Base-by-base conservation (phyloP, 2,113 vertebrate genomes). In the Sebastes fasciatus region DNA sequence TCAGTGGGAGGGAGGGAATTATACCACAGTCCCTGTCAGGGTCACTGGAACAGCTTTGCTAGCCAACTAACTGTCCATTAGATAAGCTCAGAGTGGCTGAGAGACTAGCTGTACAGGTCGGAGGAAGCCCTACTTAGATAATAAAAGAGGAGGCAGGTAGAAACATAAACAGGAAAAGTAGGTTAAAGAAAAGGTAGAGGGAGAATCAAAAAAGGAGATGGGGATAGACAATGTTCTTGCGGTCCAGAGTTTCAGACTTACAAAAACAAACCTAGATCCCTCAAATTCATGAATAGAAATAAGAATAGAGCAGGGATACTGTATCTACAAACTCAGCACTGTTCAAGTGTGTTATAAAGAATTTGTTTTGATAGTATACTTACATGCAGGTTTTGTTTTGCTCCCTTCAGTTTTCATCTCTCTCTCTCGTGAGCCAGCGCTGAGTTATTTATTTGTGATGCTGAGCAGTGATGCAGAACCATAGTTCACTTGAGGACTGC, bases 11-110 rank as follows among this genome's bases (percentile, higher is more conserved):
- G 45, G 6, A 74, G 68, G 65, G 79, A 79, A 74, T 80, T 80
- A 26, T 68, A 82, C 51, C 52, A 62, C 49, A 63, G 64, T 71
- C 68, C 57, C 70, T 34, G 40, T 74, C 65, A 79, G 80, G 82
- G 86, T 82, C 80, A 77, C 46, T n/a, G 8, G 78, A 54, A 76
- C 89, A 77, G 74, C 84, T 79, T 69, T 69, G 81, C 43, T 26
- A 55, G 74, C 54, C 51, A 64, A 46, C 74, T 60, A 61, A 72
- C 55, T 62, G 84, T 81, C 85, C 65, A 46, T 60, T 66, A 86
- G 74, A 79, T 71, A 69, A 79, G 14, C 76, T 79, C 40, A 45
- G 57, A 26, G 13, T 43, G 46, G 51, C 77, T 49, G 45, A 77
- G 74, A 85, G 76, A 75, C 64, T 57, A 79, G 84, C 77, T 70